Percentiles rank a stretch among this genome's conserved stretches.
Evolutionary conservation across 1,140 invertebrate species (phyloP).

Genomic region (Zaprionus taronus): DNA sequence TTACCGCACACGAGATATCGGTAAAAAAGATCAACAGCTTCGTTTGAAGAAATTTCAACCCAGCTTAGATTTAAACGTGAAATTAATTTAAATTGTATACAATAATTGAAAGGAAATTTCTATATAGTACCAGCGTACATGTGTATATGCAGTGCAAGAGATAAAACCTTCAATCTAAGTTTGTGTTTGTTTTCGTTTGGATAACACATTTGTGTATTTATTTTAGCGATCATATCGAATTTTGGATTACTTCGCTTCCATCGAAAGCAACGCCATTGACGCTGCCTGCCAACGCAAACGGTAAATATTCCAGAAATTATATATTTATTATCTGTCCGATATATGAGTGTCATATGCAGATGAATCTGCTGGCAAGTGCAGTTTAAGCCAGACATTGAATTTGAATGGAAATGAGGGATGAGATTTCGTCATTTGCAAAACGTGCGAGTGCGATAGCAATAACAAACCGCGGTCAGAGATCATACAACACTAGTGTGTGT

Average conservation of each 20-base stretch:
- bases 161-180: slow-evolving; percentile 34
- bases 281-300: slow-evolving; percentile 42
- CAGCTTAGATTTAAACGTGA: slow-evolving; percentile 20
- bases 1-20: slow-evolving; percentile 56
- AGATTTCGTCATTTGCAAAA: slow-evolving; percentile 60
- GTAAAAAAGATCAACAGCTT: slow-evolving; percentile 54
- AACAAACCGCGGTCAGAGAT: slow-evolving; percentile 30
- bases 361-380: slow-evolving; percentile 35
- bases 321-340: neutral
- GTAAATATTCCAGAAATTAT: slow-evolving; percentile 43
- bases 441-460: slow-evolving; percentile 51
- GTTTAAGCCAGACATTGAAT: slow-evolving; percentile 53
- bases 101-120: slow-evolving; percentile 18
- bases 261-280: slow-evolving; percentile 45
- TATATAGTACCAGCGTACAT: slow-evolving; percentile 12
- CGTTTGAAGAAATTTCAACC: slow-evolving; percentile 15
- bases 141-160: slow-evolving; percentile 35
- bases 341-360: slow-evolving; percentile 9
- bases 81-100: slow-evolving; percentile 26
- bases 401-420: slow-evolving; percentile 63
- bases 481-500: slow-evolving; percentile 26
- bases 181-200: slow-evolving; percentile 48
- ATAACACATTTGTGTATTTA: slow-evolving; percentile 71
- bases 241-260: slow-evolving; percentile 65
- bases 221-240: slow-evolving; percentile 60